These are phyloP conservation scores for Mesoligia furuncula DNA, from an alignment of 2,888 invertebrate species.

Conservation along the genomic window DNA sequence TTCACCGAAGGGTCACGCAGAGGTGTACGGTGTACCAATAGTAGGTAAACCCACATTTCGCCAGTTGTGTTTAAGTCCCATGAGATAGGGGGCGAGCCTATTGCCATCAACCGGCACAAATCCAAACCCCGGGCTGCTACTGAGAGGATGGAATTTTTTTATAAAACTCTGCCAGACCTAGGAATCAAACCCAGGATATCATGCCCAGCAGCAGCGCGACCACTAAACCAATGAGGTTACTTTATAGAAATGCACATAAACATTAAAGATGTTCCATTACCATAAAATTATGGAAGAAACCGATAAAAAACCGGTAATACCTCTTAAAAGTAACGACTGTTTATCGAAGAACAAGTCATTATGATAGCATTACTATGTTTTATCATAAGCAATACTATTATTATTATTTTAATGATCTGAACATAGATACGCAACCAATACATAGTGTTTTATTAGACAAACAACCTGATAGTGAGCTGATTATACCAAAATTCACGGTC, in stretches of 20 bases:
- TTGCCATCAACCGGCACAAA: not conserved
- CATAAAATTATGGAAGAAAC: conserved; percentile 20
- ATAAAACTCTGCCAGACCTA: not conserved
- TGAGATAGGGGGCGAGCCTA: too few species aligned
- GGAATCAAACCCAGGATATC: not conserved
- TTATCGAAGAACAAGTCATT: conserved; percentile 18
- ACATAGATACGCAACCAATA: conserved; percentile 31
- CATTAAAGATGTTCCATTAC: conserved; percentile 17
- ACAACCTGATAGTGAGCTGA: conserved; percentile 17
- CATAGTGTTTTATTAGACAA: conserved; percentile 16
- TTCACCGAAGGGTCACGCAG: not conserved
- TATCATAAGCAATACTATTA: conserved; percentile 36
- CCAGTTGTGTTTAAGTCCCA: not conserved
- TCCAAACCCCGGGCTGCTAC: not conserved
- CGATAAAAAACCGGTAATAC: conserved; percentile 28
- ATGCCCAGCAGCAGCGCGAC: not conserved
- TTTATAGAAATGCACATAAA: not conserved
- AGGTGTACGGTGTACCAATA: not conserved
- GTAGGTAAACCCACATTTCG: not conserved
- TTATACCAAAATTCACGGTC: conserved; percentile 9
- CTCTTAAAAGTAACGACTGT: not conserved
- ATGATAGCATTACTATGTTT: conserved; percentile 23
- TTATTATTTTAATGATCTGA: conserved; percentile 31
- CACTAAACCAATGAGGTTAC: not conserved
- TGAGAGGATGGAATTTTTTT: not conserved